A percentile compares a stretch with the other conserved stretches of the same genome.
These are phyloP conservation scores for Halictus quadricinctus DNA, from an alignment of 2,888 invertebrate species.

Conservation along the genomic window DNA sequence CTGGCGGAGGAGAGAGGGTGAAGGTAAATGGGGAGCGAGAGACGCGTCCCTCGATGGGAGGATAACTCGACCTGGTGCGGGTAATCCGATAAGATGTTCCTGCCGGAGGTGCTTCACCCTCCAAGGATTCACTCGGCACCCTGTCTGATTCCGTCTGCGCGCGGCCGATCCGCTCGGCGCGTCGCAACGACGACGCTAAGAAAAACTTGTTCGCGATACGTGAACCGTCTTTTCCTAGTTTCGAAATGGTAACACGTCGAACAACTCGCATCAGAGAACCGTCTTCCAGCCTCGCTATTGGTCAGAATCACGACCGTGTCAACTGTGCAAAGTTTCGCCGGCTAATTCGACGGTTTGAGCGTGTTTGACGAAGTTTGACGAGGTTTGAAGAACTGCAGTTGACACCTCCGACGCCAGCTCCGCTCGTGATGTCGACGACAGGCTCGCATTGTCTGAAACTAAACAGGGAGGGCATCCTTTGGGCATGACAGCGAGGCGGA, in stretches of 20 bases:
- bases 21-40: constrained; percentile 43
- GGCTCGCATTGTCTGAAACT: constrained; percentile 10
- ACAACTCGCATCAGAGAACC: background rate
- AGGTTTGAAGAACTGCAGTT: background rate
- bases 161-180: background rate
- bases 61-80: constrained; percentile 54
- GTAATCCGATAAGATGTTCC: constrained; percentile 76
- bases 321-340: background rate
- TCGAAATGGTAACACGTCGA: background rate
- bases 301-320: background rate
- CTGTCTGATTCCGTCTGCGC: constrained; percentile 9
- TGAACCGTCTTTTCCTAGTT: background rate
- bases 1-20: constrained; percentile 27
- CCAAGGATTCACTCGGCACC: constrained; percentile 48
- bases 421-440: background rate
- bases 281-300: background rate
- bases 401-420: background rate
- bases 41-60: constrained; percentile 46
- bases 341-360: background rate
- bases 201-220: background rate
- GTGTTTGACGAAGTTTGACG: background rate
- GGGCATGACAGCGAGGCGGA: constrained; percentile 3
- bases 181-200: background rate
- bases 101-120: constrained; percentile 66
- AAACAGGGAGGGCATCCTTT: constrained; percentile 15